Percentiles rank a stretch among this genome's conserved stretches.
Evolutionary conservation across 2,113 vertebrate genomes (phyloP).

Genomic region (Narcine bancroftii): DNA sequence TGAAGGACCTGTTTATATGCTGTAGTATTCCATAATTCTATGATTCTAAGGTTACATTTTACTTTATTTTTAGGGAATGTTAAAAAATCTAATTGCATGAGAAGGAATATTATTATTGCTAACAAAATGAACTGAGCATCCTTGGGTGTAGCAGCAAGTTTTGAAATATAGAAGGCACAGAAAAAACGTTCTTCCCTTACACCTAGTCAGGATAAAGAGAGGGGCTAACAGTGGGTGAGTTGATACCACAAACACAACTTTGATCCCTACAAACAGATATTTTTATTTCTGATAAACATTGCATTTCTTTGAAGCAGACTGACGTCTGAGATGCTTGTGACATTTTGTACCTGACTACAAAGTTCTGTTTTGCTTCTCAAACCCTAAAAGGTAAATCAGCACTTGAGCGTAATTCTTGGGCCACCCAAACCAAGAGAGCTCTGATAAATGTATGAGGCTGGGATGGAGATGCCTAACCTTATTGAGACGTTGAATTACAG

Average conservation of each 20-base stretch:
- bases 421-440: conserved; percentile 43
- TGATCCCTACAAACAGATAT: too few relatives aligned
- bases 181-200: too few relatives aligned
- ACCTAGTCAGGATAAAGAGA: not conserved
- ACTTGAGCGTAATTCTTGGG: conserved; percentile 43
- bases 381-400: conserved; percentile 43
- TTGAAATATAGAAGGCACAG: too few relatives aligned
- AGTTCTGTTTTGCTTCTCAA: conserved; percentile 18
- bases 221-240: not conserved
- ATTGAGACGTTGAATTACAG: conserved; percentile 34
- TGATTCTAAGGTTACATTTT: too few relatives aligned
- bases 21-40: too few relatives aligned
- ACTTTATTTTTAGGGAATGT: too few relatives aligned
- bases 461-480: not conserved
- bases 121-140: too few relatives aligned
- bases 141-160: too few relatives aligned
- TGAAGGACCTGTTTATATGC: too few relatives aligned
- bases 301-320: not conserved
- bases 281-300: conserved; percentile 26
- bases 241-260: not conserved
- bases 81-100: too few relatives aligned
- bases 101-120: too few relatives aligned
- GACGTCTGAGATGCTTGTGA: not conserved
- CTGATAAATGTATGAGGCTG: conserved; percentile 38
- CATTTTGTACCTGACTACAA: not conserved